Base-by-base conservation (phyloP, 2,113 vertebrate species). In the Etia nguti region DNA sequence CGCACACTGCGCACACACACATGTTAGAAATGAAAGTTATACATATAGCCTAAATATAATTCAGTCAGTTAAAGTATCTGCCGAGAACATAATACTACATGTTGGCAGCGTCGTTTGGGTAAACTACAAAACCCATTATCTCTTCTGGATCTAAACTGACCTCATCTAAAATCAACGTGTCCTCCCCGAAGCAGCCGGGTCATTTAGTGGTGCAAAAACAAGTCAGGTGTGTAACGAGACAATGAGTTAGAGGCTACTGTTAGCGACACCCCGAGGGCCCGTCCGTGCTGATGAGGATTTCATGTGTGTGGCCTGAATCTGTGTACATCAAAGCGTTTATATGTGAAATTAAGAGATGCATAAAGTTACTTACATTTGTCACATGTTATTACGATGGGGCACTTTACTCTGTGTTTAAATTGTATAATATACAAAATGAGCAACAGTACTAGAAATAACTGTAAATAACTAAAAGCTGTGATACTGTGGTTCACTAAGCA, bases 301-400 rank as follows among this genome's bases (percentile, higher is more conserved):
- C 43, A 48, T 0, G 2, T 12, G 16, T 48, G 43, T 12, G 12
- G 70, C 24, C 70, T 50, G 43, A 77, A 50, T 31, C 43, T 8
- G 10, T 7, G 4, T 1, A 31, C 70, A 77, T 77, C 3, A 55
- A 11, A 55, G 52, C 11, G 16, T 77, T 50, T 31, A 29, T 77
- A n/a, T 4, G 18, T 24, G 6, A 77, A 77, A 77, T 77, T 52
- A 31, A 77, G 26, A 31, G 0, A 50, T 48, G 10, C 43, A 75
- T 20, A 50, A 75, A 50, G 10, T 50, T 75, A 75, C 43, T 75
- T 75, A 43, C 8, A 48, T 50, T 8, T 34, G 22, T 31, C 70
- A 50, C 16, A 20, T 6, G 46, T 11, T 77, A 0, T 50, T 31
- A 77, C 6, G 6, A 77, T 31, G 0, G 34, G 0, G 20, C 2